Percentiles rank a stretch among this genome's conserved stretches.
phyloP scores from a whole-genome alignment of 2,888 invertebrate species.

The Dichetophora obliterata region DNA sequence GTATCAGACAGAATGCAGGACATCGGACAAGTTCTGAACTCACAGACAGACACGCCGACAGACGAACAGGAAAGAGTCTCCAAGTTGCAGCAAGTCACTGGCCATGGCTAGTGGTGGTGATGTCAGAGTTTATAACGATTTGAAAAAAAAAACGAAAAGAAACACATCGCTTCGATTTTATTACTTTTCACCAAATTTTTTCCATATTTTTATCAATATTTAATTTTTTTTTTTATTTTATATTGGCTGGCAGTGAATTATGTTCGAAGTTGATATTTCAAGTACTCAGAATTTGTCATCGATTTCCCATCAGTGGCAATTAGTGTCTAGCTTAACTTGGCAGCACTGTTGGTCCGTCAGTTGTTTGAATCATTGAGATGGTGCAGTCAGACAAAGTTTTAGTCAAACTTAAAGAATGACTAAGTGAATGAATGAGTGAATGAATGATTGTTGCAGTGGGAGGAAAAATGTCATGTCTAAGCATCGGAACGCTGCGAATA shows the following conservation, averaged over 20 bases:
- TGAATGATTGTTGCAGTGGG: background rate
- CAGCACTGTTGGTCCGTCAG: conserved; percentile 2
- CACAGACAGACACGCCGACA: background rate
- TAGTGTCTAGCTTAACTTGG: conserved; percentile 22
- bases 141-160: background rate
- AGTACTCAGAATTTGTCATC: conserved; percentile 26
- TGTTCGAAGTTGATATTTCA: conserved; percentile 5
- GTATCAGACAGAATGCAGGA: conserved; percentile 11
- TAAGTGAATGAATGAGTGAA: background rate
- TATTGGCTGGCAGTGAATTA: conserved; percentile 9
- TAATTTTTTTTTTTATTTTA: background rate
- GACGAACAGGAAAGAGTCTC: background rate
- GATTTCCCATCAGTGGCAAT: conserved; percentile 26
- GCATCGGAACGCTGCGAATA: background rate
- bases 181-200: background rate
- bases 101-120: background rate
- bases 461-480: background rate
- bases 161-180: background rate
- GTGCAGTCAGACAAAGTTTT: background rate
- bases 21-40: background rate
- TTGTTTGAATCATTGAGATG: no score
- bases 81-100: background rate
- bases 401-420: background rate
- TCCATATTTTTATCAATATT: background rate
- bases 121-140: background rate